Conservation (phyloP, 2,113 vertebrate genomes). For the Choloepus hoffmanni region DNA sequence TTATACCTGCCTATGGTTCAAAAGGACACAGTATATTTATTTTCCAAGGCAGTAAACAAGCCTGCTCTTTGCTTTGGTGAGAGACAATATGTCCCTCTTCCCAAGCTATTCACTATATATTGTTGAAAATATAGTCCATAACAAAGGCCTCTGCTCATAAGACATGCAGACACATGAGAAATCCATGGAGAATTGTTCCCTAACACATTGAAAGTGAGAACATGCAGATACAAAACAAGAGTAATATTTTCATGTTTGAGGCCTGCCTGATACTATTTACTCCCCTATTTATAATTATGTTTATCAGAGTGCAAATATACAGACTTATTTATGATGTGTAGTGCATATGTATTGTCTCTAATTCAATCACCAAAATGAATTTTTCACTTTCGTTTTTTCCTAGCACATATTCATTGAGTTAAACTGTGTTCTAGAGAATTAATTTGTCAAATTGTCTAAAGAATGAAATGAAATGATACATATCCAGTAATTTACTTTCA, state of each 20-base stretch:
- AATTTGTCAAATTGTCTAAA: neutral
- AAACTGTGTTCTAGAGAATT: neutral
- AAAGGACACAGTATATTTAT: too few species aligned
- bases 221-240: neutral
- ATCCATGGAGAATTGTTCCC: too few species aligned
- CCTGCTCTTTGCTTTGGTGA: too few species aligned
- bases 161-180: neutral
- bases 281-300: neutral
- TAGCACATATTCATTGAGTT: neutral
- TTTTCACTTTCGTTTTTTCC: neutral
- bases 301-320: neutral
- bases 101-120: neutral
- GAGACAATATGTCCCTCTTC: neutral
- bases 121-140: neutral
- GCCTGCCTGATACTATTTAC: neutral
- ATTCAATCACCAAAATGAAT: neutral
- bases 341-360: neutral
- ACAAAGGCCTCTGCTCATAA: neutral
- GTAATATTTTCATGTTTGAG: neutral
- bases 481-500: neutral
- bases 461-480: neutral
- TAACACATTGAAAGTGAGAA: neutral
- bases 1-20: too few species aligned
- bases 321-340: neutral
- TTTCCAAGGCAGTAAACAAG: too few species aligned